These are phyloP conservation scores for Abscondita cerata DNA, from an alignment of 2,888 invertebrate species.

Conservation along the genomic window DNA sequence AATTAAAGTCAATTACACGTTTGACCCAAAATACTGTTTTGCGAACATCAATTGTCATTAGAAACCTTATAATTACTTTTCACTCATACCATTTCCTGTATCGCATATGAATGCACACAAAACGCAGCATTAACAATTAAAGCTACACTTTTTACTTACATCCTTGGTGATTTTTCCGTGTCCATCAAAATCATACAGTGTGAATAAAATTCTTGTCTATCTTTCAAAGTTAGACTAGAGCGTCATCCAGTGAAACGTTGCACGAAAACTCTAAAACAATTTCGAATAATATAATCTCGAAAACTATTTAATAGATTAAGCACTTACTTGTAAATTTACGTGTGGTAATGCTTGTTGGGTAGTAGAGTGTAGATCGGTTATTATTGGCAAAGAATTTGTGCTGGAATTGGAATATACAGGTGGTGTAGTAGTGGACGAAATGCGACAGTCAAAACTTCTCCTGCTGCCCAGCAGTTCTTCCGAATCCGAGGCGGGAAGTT, in stretches of 20 bases:
- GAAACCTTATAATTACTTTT: no score
- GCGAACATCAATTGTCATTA: no score
- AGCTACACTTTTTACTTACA: conserved; percentile 63
- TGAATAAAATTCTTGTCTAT: conserved; percentile 75
- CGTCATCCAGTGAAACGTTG: conserved; percentile 84
- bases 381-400: conserved; percentile 8
- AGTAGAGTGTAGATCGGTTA: conserved; percentile 17
- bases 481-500: conserved; percentile 62
- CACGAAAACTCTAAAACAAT: conserved; percentile 79
- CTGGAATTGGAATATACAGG: conserved; percentile 21
- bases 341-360: conserved; percentile 27
- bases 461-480: conserved; percentile 69
- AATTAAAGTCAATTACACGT: no score
- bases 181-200: conserved; percentile 89
- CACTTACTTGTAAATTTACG: conserved; percentile 45
- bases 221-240: conserved; percentile 65
- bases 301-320: neutral
- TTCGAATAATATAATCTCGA: neutral
- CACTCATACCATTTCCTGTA: no score
- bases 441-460: conserved; percentile 38
- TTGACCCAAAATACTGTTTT: no score
- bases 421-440: conserved; percentile 42
- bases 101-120: no score
- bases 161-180: conserved; percentile 94
- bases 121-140: no score